These are phyloP conservation scores for Papilio machaon DNA, from an alignment of 1,140 invertebrate species.

Conservation along the genomic window DNA sequence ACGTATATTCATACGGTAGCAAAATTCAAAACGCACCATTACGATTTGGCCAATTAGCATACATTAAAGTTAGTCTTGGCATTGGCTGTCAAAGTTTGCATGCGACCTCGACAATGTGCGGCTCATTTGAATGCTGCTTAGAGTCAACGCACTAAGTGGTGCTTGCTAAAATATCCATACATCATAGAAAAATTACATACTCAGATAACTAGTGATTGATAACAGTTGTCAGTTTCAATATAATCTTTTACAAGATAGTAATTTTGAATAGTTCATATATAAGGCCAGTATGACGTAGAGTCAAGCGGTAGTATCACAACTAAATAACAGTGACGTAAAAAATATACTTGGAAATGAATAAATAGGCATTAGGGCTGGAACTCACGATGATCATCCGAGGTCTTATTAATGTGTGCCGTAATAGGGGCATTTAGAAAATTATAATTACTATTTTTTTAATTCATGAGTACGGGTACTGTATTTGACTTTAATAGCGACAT, in stretches of 20 bases:
- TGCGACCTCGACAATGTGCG: slow-evolving; percentile 44
- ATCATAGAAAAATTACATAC: background rate
- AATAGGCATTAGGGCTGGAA: too few species aligned
- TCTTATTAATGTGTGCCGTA: too few species aligned
- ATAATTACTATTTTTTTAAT: too few species aligned
- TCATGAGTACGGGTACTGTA: too few species aligned
- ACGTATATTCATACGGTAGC: slow-evolving; percentile 3
- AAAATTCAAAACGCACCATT: slow-evolving; percentile 23
- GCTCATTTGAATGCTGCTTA: slow-evolving; percentile 5
- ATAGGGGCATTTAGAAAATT: too few species aligned
- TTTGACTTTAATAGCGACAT: too few species aligned
- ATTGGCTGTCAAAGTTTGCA: slow-evolving; percentile 43
- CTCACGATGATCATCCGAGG: too few species aligned
- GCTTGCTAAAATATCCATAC: background rate
- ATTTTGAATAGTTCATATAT: background rate
- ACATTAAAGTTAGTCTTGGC: slow-evolving; percentile 43
- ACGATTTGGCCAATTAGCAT: slow-evolving; percentile 44
- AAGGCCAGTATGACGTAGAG: background rate
- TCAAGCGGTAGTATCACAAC: too few species aligned
- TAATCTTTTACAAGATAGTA: background rate
- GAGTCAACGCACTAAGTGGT: slow-evolving; percentile 3
- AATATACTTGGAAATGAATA: too few species aligned
- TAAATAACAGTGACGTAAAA: too few species aligned
- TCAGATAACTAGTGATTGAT: background rate
- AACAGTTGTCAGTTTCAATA: background rate